These are phyloP conservation scores for Trachymyrmex septentrionalis DNA, from an alignment of 1,140 invertebrate species.

Conservation along the genomic window DNA sequence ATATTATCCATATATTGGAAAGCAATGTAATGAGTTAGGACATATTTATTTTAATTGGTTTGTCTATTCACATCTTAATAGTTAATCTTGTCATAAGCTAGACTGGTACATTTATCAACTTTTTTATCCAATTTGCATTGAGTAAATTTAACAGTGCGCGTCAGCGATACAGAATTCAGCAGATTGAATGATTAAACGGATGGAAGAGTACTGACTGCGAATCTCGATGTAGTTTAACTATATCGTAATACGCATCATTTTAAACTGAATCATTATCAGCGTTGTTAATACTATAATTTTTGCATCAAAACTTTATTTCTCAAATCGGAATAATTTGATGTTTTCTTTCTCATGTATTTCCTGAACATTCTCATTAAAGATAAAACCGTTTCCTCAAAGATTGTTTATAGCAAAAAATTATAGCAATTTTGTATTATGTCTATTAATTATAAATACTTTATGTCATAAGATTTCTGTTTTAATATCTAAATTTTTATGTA, in stretches of 20 bases:
- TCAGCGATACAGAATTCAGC: slow-evolving; percentile 25
- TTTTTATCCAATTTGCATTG: slow-evolving; percentile 17
- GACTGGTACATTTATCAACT: background rate
- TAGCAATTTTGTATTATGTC: background rate
- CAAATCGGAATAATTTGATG: background rate
- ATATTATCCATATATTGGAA: background rate
- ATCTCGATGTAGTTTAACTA: background rate
- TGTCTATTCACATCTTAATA: background rate
- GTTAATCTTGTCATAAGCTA: background rate
- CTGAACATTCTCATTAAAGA: background rate
- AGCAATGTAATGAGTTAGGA: background rate
- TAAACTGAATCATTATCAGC: background rate
- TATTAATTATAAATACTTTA: background rate
- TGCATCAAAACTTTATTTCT: background rate
- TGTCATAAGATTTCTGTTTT: no score
- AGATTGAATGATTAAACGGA: slow-evolving; percentile 56
- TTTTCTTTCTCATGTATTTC: background rate
- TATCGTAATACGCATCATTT: slow-evolving; percentile 6
- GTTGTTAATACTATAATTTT: background rate
- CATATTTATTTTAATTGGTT: background rate
- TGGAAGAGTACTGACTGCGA: slow-evolving; percentile 49
- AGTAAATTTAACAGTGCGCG: slow-evolving; percentile 26
- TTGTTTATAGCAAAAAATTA: background rate
- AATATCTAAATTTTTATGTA: no score
- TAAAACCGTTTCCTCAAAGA: background rate